phyloP scores from a whole-genome alignment of 2,888 invertebrate species.

The Glaucopsyche alexis region DNA sequence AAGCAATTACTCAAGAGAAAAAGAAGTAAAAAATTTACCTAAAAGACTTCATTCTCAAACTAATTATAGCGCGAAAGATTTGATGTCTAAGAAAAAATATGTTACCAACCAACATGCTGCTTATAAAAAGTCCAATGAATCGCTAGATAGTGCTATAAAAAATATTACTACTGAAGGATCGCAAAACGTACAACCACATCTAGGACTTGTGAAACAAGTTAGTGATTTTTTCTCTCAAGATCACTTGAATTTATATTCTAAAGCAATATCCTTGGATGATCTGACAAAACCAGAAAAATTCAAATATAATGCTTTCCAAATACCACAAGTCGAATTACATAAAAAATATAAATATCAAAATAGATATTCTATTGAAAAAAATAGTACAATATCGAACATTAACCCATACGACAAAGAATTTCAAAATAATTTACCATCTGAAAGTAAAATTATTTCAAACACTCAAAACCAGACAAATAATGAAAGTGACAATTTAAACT shows the following conservation, averaged over 20 bases:
- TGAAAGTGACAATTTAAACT: constrained; percentile 31
- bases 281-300: neutral
- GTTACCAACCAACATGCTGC: neutral
- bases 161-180: neutral
- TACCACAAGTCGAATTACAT: neutral
- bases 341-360: neutral
- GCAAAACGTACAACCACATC: neutral
- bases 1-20: neutral
- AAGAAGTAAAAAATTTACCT: neutral
- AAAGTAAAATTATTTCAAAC: constrained; percentile 23
- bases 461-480: constrained; percentile 30
- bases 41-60: neutral
- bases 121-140: neutral
- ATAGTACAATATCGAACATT: neutral
- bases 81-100: neutral
- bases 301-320: neutral
- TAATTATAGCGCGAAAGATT: neutral
- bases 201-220: too few species aligned
- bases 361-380: neutral
- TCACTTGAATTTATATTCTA: neutral
- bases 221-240: neutral
- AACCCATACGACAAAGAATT: neutral
- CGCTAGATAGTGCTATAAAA: neutral
- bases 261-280: neutral
- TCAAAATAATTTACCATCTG: constrained; percentile 16